These are phyloP conservation scores for Dipodomys stephensi DNA, from an alignment of 2,113 vertebrate genomes.

Conservation along the genomic window DNA sequence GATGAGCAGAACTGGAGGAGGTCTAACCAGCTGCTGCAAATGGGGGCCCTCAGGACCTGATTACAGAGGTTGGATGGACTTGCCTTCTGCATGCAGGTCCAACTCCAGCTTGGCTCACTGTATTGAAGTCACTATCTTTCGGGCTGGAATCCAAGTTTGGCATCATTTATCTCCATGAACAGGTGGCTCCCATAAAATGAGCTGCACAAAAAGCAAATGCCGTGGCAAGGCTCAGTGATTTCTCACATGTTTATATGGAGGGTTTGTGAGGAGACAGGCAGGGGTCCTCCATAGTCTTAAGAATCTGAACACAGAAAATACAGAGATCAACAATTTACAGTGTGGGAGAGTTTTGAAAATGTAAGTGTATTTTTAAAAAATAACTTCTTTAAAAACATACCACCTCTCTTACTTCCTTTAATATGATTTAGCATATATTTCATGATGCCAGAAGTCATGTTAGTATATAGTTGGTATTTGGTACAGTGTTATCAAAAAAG, in stretches of 20 bases:
- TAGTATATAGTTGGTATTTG: not conserved
- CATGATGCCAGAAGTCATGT: not conserved
- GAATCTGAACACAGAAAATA: slow-evolving; percentile 16
- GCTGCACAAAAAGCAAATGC: slow-evolving; percentile 57
- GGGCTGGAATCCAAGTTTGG: slow-evolving; percentile 67
- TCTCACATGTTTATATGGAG: slow-evolving; percentile 45
- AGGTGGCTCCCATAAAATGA: slow-evolving; percentile 77
- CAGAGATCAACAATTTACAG: not conserved
- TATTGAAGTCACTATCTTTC: slow-evolving; percentile 57
- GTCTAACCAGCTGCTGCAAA: slow-evolving; percentile 64
- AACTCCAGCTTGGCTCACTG: slow-evolving; percentile 61
- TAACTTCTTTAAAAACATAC: not conserved
- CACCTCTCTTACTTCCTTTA: not conserved
- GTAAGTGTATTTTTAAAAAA: not conserved
- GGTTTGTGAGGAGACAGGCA: slow-evolving; percentile 10
- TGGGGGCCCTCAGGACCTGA: not conserved
- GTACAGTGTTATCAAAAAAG: not conserved
- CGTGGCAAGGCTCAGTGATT: slow-evolving; percentile 47
- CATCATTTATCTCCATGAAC: slow-evolving; percentile 76
- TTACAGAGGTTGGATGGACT: slow-evolving; percentile 56
- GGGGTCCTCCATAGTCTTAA: not conserved
- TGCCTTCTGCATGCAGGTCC: not conserved
- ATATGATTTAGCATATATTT: not conserved
- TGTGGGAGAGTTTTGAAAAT: not conserved
- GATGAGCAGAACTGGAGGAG: slow-evolving; percentile 43